These are phyloP conservation scores for Budorcas taxicolor DNA, from an alignment of 2,113 vertebrate genomes.

Conservation along the genomic window DNA sequence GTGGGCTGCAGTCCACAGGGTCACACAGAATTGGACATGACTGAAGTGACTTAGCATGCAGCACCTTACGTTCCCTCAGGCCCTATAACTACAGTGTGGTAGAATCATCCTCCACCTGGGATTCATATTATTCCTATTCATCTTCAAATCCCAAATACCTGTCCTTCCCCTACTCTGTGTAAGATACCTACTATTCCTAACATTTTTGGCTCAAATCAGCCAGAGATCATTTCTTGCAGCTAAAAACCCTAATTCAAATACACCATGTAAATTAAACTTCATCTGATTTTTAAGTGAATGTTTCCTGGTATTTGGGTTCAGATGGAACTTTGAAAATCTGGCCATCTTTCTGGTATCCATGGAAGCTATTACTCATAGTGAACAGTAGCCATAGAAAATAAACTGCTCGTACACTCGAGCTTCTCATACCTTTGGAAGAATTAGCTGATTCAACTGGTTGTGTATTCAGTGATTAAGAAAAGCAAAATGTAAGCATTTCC, in stretches of 20 bases:
- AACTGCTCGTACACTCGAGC: not conserved
- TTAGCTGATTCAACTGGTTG: not conserved
- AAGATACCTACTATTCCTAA: not conserved
- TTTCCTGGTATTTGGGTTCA: not conserved
- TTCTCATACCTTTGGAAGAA: not conserved
- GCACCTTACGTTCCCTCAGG: rapidly evolving
- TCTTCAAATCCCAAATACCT: not conserved
- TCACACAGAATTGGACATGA: not conserved
- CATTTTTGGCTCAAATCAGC: not conserved
- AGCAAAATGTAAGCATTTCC: slow-evolving; percentile 10
- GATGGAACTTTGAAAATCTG: not conserved
- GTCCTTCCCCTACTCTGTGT: not conserved
- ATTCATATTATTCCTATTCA: not conserved
- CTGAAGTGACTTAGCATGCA: not conserved
- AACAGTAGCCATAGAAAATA: not conserved
- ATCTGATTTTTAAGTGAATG: not conserved
- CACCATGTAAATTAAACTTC: not conserved
- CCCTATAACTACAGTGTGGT: not conserved
- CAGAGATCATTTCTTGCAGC: not conserved
- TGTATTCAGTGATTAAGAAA: not conserved
- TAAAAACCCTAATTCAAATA: not conserved
- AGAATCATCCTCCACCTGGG: not conserved
- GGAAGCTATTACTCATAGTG: not conserved
- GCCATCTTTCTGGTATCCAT: not conserved
- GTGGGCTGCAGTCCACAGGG: not conserved